Evolutionary conservation across 92 coral and sea anemone genomes (phyloP).

Genomic region (Paramuricea clavata): DNA sequence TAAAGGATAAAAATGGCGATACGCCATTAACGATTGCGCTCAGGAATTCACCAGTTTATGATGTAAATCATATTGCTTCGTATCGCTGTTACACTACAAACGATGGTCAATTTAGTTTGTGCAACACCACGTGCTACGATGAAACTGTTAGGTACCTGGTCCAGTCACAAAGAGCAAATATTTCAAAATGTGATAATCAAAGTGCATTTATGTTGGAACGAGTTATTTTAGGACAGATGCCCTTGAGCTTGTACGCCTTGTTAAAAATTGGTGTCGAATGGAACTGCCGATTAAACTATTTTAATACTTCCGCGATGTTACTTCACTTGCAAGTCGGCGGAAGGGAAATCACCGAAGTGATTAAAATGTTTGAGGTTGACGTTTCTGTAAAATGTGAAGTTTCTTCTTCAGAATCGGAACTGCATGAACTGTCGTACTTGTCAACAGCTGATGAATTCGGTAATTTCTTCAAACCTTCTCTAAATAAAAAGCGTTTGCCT

Average conservation of each 20-base stretch:
- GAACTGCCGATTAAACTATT: neutral
- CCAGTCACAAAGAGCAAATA: neutral
- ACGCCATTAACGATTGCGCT: slow-evolving; percentile 10
- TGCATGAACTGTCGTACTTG: slow-evolving; percentile 69
- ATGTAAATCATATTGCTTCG: neutral
- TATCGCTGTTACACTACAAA: slow-evolving; percentile 6
- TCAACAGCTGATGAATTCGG: slow-evolving; percentile 41
- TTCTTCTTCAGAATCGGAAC: slow-evolving; percentile 59
- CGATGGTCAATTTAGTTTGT: neutral
- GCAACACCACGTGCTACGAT: slow-evolving; percentile 22
- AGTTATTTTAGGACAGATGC: neutral
- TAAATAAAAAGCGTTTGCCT: neutral
- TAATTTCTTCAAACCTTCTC: slow-evolving; percentile 47
- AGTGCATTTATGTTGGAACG: neutral
- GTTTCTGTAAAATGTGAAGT: slow-evolving; percentile 67
- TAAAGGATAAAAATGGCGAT: neutral
- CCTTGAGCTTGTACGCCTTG: too few relatives aligned
- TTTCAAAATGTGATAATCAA: neutral
- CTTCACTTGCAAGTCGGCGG: neutral
- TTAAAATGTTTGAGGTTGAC: neutral
- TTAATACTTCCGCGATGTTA: neutral
- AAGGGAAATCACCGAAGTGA: neutral
- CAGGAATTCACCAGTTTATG: neutral
- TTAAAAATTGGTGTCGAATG: slow-evolving; percentile 1
- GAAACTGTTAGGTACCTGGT: too few relatives aligned